These are phyloP conservation scores for Limnephilus marmoratus DNA, from an alignment of 2,888 invertebrate genomes.

Conservation along the genomic window DNA sequence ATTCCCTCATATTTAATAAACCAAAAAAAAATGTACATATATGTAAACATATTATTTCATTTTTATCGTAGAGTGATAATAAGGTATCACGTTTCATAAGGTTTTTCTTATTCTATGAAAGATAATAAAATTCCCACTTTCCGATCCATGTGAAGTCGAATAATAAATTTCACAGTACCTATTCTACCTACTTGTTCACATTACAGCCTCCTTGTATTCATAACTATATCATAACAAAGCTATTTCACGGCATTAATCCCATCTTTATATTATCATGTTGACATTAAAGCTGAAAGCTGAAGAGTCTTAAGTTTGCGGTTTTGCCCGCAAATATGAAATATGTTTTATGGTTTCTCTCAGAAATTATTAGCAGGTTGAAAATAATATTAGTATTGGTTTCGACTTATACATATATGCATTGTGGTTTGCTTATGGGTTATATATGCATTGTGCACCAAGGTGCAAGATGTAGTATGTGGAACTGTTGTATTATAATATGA, in stretches of 20 bases:
- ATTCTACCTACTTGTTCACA: neutral
- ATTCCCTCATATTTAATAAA: neutral
- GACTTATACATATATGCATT: too few relatives aligned
- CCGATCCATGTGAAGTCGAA: neutral
- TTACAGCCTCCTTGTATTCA: neutral
- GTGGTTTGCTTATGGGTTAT: too few relatives aligned
- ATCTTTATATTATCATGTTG: constrained; percentile 5
- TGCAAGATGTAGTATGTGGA: too few relatives aligned
- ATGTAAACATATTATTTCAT: too few relatives aligned
- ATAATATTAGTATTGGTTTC: neutral
- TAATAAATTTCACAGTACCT: neutral
- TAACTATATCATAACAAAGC: constrained; percentile 7
- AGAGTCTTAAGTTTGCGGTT: neutral
- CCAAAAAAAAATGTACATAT: too few relatives aligned
- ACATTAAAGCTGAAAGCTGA: constrained; percentile 10
- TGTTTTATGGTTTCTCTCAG: neutral
- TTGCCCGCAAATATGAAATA: neutral
- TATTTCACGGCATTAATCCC: neutral
- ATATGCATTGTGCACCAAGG: too few relatives aligned
- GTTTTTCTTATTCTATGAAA: neutral
- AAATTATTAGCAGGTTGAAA: neutral
- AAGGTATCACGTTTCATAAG: too few relatives aligned
- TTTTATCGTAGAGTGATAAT: too few relatives aligned
- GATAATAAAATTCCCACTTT: neutral
- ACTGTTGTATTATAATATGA: too few relatives aligned